A percentile compares a stretch with the other conserved stretches of the same genome.
phyloP scores from a whole-genome alignment of 2,888 invertebrate genomes.

The Drosophila paranaensis region DNA sequence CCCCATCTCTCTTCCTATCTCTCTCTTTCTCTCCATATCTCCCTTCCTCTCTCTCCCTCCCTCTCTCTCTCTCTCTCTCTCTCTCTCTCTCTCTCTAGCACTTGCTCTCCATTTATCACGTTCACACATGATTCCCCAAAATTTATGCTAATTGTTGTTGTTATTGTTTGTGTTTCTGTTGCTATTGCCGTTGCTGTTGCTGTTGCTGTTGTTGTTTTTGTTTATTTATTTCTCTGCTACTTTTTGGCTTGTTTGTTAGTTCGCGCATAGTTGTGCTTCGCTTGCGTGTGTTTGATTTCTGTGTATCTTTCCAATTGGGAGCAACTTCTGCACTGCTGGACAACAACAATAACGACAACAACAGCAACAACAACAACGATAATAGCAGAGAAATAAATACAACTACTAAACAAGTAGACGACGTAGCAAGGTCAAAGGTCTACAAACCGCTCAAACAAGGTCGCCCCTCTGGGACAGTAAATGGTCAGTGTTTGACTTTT shows the following conservation, averaged over 20 bases:
- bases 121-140: conserved; percentile 46
- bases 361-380: conserved; percentile 24
- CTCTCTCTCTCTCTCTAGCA: not conserved
- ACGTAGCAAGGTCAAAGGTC: conserved; percentile 76
- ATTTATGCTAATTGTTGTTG: conserved; percentile 44
- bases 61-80: not conserved
- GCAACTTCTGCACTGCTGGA: conserved; percentile 68
- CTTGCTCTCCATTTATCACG: conserved; percentile 25
- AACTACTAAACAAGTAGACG: conserved; percentile 54
- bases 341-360: conserved; percentile 34
- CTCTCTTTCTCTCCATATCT: not conserved
- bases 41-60: not conserved
- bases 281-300: conserved; percentile 31
- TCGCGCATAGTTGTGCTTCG: conserved; percentile 21
- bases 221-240: not conserved
- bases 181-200: not conserved
- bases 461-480: conserved; percentile 67
- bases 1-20: not conserved
- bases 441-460: conserved; percentile 73
- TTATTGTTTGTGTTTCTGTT: conserved; percentile 4
- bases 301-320: conserved; percentile 77
- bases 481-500: conserved; percentile 74
- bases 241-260: conserved; percentile 31
- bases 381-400: conserved; percentile 42
- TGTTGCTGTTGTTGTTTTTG: conserved; percentile 28